Evolutionary conservation across 2,797 vertebrate species (phyloP).

Genomic region (Eulemur mongoz): DNA sequence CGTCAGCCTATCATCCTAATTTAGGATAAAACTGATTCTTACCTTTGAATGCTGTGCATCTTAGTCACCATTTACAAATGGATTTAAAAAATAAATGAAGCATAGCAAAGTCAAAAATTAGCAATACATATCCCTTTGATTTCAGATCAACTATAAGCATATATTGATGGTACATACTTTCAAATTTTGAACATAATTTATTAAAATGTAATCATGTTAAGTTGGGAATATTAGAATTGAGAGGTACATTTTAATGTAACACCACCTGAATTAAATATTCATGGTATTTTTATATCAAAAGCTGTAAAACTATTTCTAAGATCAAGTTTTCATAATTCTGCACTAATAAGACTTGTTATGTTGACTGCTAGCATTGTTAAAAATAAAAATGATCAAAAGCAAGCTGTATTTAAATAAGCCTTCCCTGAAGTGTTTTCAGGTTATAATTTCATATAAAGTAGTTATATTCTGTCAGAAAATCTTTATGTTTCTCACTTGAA

Average conservation of each 20-base stretch:
- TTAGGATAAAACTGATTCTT: neutral
- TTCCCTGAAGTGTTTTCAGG: neutral
- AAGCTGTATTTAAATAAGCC: neutral
- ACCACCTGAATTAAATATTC: slow-evolving; percentile 29
- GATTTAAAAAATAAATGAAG: neutral
- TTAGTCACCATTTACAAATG: neutral
- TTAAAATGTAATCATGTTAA: slow-evolving; percentile 45
- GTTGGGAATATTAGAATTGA: neutral
- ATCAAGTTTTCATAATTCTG: neutral
- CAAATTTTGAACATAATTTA: neutral
- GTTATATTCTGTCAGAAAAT: neutral
- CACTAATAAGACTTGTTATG: neutral
- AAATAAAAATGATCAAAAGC: slow-evolving; percentile 2
- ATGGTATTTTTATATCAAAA: neutral
- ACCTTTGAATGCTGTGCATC: neutral
- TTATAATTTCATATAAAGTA: neutral
- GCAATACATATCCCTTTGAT: neutral
- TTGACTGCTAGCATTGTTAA: neutral
- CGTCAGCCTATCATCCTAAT: neutral
- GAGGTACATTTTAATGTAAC: neutral
- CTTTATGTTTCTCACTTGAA: neutral
- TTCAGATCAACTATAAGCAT: neutral
- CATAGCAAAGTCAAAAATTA: neutral
- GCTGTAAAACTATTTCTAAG: neutral
- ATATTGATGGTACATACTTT: neutral